These are phyloP conservation scores for Osmerus mordax DNA, from an alignment of 2,113 vertebrate genomes.

Conservation along the genomic window DNA sequence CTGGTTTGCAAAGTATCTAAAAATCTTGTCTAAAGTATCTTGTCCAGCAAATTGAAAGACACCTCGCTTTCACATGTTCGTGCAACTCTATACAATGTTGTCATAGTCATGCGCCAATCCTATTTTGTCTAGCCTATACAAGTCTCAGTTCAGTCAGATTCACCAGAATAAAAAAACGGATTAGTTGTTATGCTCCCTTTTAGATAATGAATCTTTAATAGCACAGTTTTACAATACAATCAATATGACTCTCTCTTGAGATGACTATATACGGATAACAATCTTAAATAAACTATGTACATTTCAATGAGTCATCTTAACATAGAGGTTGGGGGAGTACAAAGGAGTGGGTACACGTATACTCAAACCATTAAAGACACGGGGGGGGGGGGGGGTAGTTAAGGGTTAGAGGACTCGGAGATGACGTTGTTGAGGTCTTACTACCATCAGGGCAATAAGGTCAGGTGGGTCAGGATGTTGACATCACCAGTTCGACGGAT, in stretches of 20 bases:
- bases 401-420: too few relatives aligned
- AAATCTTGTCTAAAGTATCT: too few relatives aligned
- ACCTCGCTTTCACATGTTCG: too few relatives aligned
- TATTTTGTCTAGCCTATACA: neutral
- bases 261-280: constrained; percentile 46
- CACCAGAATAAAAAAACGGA: constrained; percentile 4
- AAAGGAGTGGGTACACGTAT: constrained; percentile 16
- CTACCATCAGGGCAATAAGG: too few relatives aligned
- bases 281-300: constrained; percentile 61
- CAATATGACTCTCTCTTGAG: constrained; percentile 42
- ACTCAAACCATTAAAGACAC: constrained; percentile 11
- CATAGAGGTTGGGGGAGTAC: neutral
- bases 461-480: too few relatives aligned
- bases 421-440: too few relatives aligned
- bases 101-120: too few relatives aligned
- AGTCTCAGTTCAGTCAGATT: neutral
- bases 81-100: too few relatives aligned
- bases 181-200: neutral
- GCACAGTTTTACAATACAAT: constrained; percentile 68
- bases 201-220: constrained; percentile 69
- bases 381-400: constrained; percentile 6
- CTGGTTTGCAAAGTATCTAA: too few relatives aligned
- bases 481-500: too few relatives aligned
- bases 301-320: constrained; percentile 30
- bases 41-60: too few relatives aligned